Base-by-base conservation (phyloP, 2,797 vertebrate genomes). In the Sebastes nivosus region DNA sequence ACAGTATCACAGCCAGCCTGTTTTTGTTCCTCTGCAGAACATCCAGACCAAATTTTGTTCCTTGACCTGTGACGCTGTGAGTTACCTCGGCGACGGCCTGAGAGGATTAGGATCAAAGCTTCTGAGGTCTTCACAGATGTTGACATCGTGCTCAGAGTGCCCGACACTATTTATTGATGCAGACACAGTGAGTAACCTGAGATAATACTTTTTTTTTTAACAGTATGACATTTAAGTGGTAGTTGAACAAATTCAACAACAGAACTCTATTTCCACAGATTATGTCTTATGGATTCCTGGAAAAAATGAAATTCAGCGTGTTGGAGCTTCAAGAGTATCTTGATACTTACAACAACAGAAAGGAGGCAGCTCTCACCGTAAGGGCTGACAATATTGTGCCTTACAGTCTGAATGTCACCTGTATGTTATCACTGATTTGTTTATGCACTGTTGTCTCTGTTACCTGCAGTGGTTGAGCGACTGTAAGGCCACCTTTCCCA, bases 301-400 rank as follows among this genome's bases (percentile, higher is more conserved):
- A 99, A 81, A 99, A 99, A 91, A 96, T 99, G 89, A 99, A 99
- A 92, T 99, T 99, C 94, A 99, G 97, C 72, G 98, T 98, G 67
- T 80, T 99, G 91, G 98, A 99, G 86, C 95, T 99, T 75, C 98
- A 99, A 83, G 98, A 99, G 92, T 99, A 99, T 85, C 89, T 99
- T 80, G 98, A 99, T 74, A 99, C 98, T 0, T 99, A 99, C 93
- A 99, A 99, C 95, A 98, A 96, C 92, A 97, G 97, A 77, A 98
- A 97, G 88, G 98, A 99, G 88, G 97, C 98, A 12, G 97, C 97
- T 1, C 93, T 98, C 84, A 97, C 96, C 25, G 98, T 99, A 96
- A 94, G 96, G 14, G 58, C 2, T 50, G 63, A 12, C 1, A 16
- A 50, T 50, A 14, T 12, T 38, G 3, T 36, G 12, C 13, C 58